A percentile compares a stretch with the other conserved stretches of the same genome.
Evolutionary conservation across 2,797 vertebrate species (phyloP).

Genomic region (Bucorvus abyssinicus): DNA sequence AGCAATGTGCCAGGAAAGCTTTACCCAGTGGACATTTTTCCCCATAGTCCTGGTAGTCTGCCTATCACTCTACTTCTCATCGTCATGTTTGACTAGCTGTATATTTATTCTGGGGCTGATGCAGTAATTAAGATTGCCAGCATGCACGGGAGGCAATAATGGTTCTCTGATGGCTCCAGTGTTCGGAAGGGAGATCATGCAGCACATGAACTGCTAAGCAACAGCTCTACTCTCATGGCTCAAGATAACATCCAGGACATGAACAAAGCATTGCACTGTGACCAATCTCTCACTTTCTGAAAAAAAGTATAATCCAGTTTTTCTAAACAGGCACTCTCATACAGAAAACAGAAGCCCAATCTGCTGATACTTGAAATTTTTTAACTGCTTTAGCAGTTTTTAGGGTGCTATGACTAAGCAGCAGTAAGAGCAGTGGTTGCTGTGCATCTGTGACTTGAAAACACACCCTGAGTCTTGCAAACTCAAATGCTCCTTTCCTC

Average conservation of each 20-base stretch:
- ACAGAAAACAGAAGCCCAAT: neutral
- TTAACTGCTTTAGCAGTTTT: neutral
- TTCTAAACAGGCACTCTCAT: neutral
- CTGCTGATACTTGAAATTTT: slow-evolving; percentile 1
- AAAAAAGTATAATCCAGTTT: neutral
- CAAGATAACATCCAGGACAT: neutral
- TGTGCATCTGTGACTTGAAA: neutral
- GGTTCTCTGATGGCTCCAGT: neutral
- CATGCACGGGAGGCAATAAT: neutral
- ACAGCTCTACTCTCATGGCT: neutral
- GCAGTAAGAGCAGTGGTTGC: neutral
- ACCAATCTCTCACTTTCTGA: neutral
- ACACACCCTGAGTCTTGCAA: neutral
- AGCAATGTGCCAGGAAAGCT: neutral
- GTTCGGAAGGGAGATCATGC: neutral
- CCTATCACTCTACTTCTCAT: neutral
- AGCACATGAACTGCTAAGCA: neutral
- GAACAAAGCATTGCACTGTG: neutral
- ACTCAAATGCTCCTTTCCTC: neutral
- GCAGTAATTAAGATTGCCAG: neutral
- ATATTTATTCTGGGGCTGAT: neutral
- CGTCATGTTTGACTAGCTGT: neutral
- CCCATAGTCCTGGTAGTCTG: neutral
- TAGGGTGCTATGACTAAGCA: neutral
- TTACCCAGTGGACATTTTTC: neutral